Evolutionary conservation across 2,113 vertebrate genomes (phyloP).

Genomic region (Bubalus kerabau): DNA sequence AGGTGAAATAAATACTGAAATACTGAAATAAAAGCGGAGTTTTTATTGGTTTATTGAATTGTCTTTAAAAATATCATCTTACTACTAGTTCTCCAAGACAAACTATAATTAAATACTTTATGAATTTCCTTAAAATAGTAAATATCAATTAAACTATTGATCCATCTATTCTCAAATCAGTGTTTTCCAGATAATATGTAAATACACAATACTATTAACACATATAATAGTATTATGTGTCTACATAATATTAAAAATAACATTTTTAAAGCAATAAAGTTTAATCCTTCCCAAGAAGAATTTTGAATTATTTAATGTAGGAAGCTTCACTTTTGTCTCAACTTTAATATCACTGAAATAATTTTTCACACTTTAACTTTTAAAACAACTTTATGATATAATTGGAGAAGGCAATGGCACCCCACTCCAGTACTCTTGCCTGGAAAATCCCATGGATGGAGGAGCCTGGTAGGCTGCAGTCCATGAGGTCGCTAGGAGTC

Average conservation of each 20-base stretch:
- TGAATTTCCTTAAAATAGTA: neutral
- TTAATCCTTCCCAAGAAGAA: neutral
- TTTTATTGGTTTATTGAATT: neutral
- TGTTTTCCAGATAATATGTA: neutral
- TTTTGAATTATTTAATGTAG: neutral
- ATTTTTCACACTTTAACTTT: neutral
- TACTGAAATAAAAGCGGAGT: neutral
- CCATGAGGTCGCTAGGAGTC: no score
- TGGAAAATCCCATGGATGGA: no score
- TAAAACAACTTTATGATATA: neutral
- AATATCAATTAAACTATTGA: neutral
- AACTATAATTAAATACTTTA: neutral
- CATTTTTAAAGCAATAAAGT: neutral
- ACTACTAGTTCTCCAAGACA: neutral
- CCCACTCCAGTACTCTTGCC: no score
- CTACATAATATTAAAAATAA: slow-evolving; percentile 16
- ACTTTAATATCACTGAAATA: neutral
- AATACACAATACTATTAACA: neutral
- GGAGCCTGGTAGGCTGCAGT: no score
- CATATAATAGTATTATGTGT: neutral
- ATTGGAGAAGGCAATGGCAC: no score
- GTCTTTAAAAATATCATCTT: neutral
- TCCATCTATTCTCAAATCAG: neutral
- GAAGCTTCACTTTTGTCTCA: slow-evolving; percentile 7
- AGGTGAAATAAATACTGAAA: neutral